A percentile compares a stretch with the other conserved stretches of the same genome.
These are phyloP conservation scores for Pycnonotus jocosus DNA, from an alignment of 2,113 vertebrate genomes.

Conservation along the genomic window DNA sequence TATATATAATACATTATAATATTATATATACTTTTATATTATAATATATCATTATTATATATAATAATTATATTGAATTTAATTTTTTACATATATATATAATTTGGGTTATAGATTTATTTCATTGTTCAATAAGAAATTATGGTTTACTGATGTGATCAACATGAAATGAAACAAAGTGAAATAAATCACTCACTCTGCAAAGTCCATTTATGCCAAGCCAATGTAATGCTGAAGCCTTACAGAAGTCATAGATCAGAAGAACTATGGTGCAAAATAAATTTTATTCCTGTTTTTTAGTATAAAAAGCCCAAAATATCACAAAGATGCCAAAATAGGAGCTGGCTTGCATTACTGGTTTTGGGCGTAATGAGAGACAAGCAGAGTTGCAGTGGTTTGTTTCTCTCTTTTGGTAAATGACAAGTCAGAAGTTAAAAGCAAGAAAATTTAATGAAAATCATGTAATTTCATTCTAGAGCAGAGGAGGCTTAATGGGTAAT, in stretches of 20 bases:
- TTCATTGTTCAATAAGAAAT: not conserved
- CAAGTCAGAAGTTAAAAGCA: constrained; percentile 2
- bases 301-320: not conserved
- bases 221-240: not conserved
- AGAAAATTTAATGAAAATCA: not conserved
- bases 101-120: not conserved
- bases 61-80: too few relatives aligned
- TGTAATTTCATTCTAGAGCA: not conserved
- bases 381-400: not conserved
- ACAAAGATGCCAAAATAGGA: not conserved
- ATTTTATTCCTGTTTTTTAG: not conserved
- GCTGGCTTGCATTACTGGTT: not conserved
- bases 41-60: too few relatives aligned
- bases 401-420: not conserved
- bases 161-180: not conserved
- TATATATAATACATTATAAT: too few relatives aligned
- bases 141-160: not conserved
- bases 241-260: not conserved
- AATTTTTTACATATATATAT: not conserved
- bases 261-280: not conserved
- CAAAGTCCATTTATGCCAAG: not conserved
- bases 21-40: too few relatives aligned
- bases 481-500: not conserved
- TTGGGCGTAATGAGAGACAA: not conserved
- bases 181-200: not conserved